Percentiles rank a stretch among this genome's conserved stretches.
Conservation (phyloP, 2,888 invertebrate genomes). For the Drosophila bunnanda region DNA sequence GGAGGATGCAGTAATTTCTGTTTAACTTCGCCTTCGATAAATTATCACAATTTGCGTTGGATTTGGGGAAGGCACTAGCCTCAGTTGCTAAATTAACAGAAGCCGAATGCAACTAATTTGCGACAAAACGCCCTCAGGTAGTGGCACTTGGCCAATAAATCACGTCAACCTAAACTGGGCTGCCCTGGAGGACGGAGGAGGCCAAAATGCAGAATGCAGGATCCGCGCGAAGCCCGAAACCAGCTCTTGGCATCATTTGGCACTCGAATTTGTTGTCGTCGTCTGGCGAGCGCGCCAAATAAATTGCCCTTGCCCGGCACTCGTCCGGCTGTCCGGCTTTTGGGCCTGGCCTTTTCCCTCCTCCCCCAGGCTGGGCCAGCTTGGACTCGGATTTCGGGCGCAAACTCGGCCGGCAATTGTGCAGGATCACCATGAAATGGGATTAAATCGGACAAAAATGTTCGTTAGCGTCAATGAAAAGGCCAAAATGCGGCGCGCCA, state of each 20-base stretch:
- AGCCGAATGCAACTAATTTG: constrained; percentile 81
- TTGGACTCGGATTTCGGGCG: constrained; percentile 5
- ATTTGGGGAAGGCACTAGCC: constrained; percentile 53
- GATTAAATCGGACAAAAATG: constrained; percentile 84
- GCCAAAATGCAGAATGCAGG: constrained; percentile 13
- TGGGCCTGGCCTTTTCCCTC: constrained; percentile 39
- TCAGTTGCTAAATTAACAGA: constrained; percentile 75
- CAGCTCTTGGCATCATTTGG: constrained; percentile 76
- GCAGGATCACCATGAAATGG: constrained; percentile 84
- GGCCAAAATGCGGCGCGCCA: constrained; percentile 65
- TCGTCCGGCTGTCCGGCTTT: constrained; percentile 21
- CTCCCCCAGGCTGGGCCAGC: constrained; percentile 31
- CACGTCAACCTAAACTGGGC: constrained; percentile 76
- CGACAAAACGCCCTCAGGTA: constrained; percentile 81
- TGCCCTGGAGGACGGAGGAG: constrained; percentile 16
- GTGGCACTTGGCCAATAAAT: constrained; percentile 72
- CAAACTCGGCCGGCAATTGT: constrained; percentile 59
- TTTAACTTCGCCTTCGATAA: constrained; percentile 79
- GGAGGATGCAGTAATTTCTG: constrained; percentile 67
- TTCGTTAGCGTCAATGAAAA: constrained; percentile 81
- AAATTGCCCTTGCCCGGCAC: constrained; percentile 65
- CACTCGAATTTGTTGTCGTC: constrained; percentile 80
- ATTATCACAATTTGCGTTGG: constrained; percentile 81
- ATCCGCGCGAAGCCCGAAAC: constrained; percentile 20
- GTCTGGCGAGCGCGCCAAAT: constrained; percentile 72